Base-by-base conservation (phyloP, 1,140 invertebrate genomes). In the Zaprionus davidi region DNA sequence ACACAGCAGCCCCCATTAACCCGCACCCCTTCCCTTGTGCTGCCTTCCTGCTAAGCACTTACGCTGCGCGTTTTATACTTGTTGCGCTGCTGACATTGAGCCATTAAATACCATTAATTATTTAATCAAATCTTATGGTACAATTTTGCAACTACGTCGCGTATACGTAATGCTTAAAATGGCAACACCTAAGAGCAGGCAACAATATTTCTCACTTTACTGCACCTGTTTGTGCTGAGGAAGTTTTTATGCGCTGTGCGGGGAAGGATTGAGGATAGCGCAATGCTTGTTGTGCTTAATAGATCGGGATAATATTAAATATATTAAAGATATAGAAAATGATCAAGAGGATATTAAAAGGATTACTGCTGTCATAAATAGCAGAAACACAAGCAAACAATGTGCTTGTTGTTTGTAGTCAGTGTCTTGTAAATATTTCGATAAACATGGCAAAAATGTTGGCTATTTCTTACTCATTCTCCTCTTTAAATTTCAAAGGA, bases 71-170 rank as follows among this genome's bases (percentile, higher is more conserved):
- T 34, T 59, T 17, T 34, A 34, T 20, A 84, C 82, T 85, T 84
- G 82, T 84, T 84, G 82, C 80, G 20, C 46, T 38, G 41, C 49
- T 57, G 64, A 20, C 55, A 36, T 64, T 56, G 75, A 66, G 66
- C 58, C 78, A 76, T 81, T 68, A 71, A 81, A 68, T 51, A 41
- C 70, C 64, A 81, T 84, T 78, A 85, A 85, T 81, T 74, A 78
- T 71, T 74, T 85, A 84, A 84, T 78, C 53, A 84, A 75, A 85
- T 63, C 70, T 78, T 78, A 85, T 81, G 82, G 74, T 71, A 75
- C 57, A 71, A 66, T 60, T 56, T 13, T 17, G 49, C 63, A 58
- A 51, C 71, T 70, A 64, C 26, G 44, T 59, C 36, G 51, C 41
- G 44, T 65, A 65, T 51, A 68, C 71, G 36, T 24, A 59, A 60